These are phyloP conservation scores for Pteronotus mesoamericanus DNA, from an alignment of 2,797 vertebrate species.

Conservation along the genomic window DNA sequence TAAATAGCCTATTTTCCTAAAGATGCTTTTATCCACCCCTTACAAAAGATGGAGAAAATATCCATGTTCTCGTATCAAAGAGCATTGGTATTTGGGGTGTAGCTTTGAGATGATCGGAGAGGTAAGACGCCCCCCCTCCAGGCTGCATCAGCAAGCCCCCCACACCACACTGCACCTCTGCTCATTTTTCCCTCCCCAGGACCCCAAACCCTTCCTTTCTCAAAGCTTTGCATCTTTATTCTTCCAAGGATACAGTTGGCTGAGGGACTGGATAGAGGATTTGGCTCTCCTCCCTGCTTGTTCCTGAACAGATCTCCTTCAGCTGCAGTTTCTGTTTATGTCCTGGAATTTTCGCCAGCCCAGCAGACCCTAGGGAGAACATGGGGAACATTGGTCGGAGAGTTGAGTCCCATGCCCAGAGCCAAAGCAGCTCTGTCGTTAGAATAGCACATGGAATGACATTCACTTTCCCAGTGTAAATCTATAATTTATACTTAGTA, in stretches of 20 bases:
- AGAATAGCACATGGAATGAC: background rate
- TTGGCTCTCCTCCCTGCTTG: background rate
- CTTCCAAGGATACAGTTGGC: background rate
- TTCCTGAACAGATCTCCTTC: background rate
- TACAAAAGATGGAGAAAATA: background rate
- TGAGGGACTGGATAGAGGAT: background rate
- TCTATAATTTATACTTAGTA: background rate
- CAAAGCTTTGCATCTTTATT: background rate
- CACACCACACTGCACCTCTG: background rate
- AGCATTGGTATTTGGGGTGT: background rate
- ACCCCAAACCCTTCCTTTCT: background rate
- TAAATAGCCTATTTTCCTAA: background rate
- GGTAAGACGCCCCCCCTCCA: background rate
- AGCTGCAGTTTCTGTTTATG: background rate
- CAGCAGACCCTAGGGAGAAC: background rate
- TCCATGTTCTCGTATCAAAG: background rate
- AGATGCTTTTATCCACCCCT: background rate
- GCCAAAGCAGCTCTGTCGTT: background rate
- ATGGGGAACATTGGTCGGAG: background rate
- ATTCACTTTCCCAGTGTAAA: background rate
- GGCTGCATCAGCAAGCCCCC: background rate
- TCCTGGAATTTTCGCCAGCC: conserved; percentile 20
- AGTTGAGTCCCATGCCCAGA: background rate
- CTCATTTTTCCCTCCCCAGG: background rate
- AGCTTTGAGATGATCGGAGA: background rate